Conservation (phyloP, 2,888 invertebrate species). For the Metacarcinus magister region DNA sequence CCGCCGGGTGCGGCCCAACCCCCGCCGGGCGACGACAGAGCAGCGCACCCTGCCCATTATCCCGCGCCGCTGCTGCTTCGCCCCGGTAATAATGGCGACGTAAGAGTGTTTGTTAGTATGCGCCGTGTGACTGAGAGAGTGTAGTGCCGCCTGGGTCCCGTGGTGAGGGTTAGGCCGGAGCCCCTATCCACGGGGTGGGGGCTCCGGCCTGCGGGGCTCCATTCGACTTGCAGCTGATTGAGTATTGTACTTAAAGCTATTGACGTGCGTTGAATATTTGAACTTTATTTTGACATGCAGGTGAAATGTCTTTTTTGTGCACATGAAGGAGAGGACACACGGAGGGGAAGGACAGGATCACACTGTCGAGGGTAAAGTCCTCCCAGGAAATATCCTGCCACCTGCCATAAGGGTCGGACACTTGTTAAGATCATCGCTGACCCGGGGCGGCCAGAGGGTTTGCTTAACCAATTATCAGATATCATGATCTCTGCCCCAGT, state of each 20-base stretch:
- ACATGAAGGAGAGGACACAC: neutral
- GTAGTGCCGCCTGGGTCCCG: neutral
- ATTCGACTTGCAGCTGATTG: neutral
- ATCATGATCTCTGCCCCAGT: neutral
- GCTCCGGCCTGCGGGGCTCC: neutral
- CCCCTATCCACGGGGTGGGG: neutral
- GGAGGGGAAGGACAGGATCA: neutral
- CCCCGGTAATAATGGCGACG: conserved; percentile 49
- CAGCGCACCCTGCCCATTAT: conserved; percentile 72
- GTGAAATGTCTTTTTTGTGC: neutral
- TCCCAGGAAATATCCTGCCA: neutral
- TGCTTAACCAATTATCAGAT: neutral
- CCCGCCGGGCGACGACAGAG: conserved; percentile 69
- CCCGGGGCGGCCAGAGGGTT: neutral
- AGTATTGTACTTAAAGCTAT: neutral
- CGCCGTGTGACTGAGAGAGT: neutral
- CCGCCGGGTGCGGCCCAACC: neutral
- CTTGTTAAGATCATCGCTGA: neutral
- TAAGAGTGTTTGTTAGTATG: conserved; percentile 64
- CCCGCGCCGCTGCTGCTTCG: conserved; percentile 11
- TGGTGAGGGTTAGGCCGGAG: neutral
- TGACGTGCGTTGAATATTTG: neutral
- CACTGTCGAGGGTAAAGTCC: neutral
- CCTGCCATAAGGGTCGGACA: neutral
- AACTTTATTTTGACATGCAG: neutral